Percentiles rank a stretch among this genome's conserved stretches.
phyloP scores from a whole-genome alignment of 2,113 vertebrate species.

The Pongo pygmaeus region DNA sequence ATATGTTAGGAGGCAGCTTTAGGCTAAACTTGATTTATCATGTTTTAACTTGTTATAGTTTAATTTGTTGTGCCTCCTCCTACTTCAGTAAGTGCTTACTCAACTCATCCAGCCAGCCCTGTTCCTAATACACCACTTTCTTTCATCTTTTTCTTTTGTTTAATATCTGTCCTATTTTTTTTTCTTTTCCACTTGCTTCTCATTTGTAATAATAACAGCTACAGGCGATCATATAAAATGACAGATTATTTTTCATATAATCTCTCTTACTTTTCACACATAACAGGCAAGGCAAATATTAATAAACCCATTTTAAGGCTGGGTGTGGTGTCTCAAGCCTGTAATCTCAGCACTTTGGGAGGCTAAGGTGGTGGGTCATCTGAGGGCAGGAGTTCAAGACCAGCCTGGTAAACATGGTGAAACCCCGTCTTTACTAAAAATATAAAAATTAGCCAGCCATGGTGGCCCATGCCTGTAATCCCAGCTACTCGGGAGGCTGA shows the following conservation, averaged over 20 bases:
- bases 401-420: too few relatives aligned
- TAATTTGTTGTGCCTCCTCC: not conserved
- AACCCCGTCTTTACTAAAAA: too few relatives aligned
- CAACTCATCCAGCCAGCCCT: not conserved
- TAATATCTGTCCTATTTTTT: not conserved
- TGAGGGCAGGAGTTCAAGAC: too few relatives aligned
- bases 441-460: too few relatives aligned
- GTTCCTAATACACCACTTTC: not conserved
- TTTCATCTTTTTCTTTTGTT: not conserved
- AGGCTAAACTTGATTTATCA: too few relatives aligned
- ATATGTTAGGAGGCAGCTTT: too few relatives aligned
- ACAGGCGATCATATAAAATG: not conserved
- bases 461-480: too few relatives aligned
- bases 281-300: not conserved
- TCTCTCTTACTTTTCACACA: constrained; percentile 9
- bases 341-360: too few relatives aligned
- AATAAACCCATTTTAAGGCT: not conserved
- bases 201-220: constrained; percentile 26
- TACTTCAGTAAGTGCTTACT: not conserved
- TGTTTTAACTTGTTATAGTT: not conserved
- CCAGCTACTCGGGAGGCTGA: too few relatives aligned
- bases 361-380: too few relatives aligned
- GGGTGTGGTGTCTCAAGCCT: too few relatives aligned
- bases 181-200: not conserved
- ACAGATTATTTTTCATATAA: not conserved